Evolutionary conservation across 2,888 invertebrate species (phyloP), one percentile per base, ranked within the genome.

Genomic region (Heliconius sara): DNA sequence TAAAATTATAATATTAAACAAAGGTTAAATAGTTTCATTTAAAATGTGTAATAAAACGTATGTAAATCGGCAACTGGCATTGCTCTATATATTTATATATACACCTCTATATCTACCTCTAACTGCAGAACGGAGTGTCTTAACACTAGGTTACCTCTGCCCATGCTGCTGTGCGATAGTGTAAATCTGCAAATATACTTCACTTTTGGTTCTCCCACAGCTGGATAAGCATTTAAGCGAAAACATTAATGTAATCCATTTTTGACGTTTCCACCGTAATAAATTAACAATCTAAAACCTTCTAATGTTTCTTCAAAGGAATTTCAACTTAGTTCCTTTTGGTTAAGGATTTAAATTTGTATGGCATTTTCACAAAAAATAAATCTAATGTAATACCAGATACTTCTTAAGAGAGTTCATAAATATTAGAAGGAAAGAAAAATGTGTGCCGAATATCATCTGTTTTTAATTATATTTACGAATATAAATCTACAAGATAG

Each of bases 211-310:
- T 70, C 13, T 7, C 7, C 3, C 25, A n/a, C 39, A 43, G 12
- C 16, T 43, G 57, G 16, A 57, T 34, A 57, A n/a, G 5, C 34
- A 34, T 10, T 80, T 12, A 78, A 68, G 72, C 22, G n/a, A 34
- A 57, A n/a, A 60, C 73, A 73, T 60, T 73, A 73, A 73, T 13
- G 73, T 73, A n/a, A 73, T 73, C n/a, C 34, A 73, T 73, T 73
- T 73, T 60, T 73, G 73, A 73, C 73, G n/a, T 73, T 60, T 73
- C 73, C 57, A 73, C 34, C n/a, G 60, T 34, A 34, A 73, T 73
- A 73, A 73, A 73, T 73, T 60, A 72, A 73, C 60, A 60, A 73
- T 57, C 73, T 7, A 57, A 34, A 60, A 34, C 34, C 57, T 6
- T 34, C 22, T 60, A n/a, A 3, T 22, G 6, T 34, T 9, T 0